Percentiles rank a stretch among this genome's conserved stretches.
Conservation (phyloP, 2,888 invertebrate genomes). For the Imbricaverruca yamaguchii region DNA sequence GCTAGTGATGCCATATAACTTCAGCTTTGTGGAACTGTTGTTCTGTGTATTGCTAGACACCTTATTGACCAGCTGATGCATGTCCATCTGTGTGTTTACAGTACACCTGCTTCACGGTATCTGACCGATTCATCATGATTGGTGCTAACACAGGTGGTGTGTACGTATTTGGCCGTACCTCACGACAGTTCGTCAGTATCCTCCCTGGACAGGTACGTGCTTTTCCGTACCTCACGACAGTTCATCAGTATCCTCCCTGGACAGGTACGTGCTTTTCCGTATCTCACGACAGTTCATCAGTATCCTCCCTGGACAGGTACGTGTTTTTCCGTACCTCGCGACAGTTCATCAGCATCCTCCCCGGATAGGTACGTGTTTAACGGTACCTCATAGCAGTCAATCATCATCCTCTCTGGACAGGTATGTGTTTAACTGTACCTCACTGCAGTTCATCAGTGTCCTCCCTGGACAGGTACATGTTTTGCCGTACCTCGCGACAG, state of each 20-base stretch:
- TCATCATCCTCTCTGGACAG: too few species aligned
- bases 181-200: conserved; percentile 7
- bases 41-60: too few species aligned
- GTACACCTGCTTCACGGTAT: conserved; percentile 13
- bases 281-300: neutral
- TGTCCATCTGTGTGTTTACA: neutral
- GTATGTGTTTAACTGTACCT: neutral
- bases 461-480: neutral
- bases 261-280: neutral
- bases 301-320: neutral
- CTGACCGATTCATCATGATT: neutral
- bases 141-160: conserved; percentile 4
- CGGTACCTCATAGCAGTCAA: too few species aligned
- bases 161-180: neutral
- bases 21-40: too few species aligned
- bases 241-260: conserved; percentile 2
- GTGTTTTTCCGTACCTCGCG: neutral
- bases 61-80: neutral
- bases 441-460: too few species aligned
- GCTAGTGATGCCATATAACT: too few species aligned
- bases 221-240: neutral
- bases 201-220: neutral
- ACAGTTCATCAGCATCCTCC: conserved; percentile 9
- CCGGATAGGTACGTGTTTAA: neutral
- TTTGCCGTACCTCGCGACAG: too few species aligned